These are phyloP conservation scores for Acanthochromis polyacanthus DNA, from an alignment of 2,113 vertebrate species.

Conservation along the genomic window DNA sequence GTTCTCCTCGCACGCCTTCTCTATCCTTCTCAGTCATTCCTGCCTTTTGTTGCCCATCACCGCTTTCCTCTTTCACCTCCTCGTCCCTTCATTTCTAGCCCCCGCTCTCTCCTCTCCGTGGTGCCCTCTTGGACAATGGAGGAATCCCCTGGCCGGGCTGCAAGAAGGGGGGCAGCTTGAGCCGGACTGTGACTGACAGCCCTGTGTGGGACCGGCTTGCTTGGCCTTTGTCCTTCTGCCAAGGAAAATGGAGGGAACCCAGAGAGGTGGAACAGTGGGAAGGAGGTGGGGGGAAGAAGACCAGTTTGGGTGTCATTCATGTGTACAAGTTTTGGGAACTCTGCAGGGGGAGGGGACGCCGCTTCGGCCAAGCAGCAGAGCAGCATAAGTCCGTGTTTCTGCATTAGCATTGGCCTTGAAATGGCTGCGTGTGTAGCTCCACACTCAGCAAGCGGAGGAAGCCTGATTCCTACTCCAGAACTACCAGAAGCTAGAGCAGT, in stretches of 20 bases:
- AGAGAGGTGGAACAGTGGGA: slow-evolving; percentile 53
- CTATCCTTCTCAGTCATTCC: slow-evolving; percentile 64
- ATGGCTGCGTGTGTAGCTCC: not conserved
- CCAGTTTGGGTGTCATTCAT: slow-evolving; percentile 62
- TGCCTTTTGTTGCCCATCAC: slow-evolving; percentile 64
- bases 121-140: slow-evolving; percentile 75
- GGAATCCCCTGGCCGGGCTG: slow-evolving; percentile 62
- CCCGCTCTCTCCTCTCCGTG: slow-evolving; percentile 30
- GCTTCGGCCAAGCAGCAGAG: not conserved
- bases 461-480: not conserved
- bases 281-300: slow-evolving; percentile 55
- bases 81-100: slow-evolving; percentile 53
- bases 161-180: slow-evolving; percentile 20
- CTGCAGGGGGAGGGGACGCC: not conserved
- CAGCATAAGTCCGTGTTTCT: slow-evolving; percentile 18
- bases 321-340: slow-evolving; percentile 55
- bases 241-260: slow-evolving; percentile 74
- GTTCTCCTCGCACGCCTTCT: slow-evolving; percentile 36
- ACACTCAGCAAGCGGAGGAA: not conserved
- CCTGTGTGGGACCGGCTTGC: slow-evolving; percentile 70
- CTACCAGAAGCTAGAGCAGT: not conserved
- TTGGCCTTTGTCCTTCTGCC: slow-evolving; percentile 75
- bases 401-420: slow-evolving; percentile 20
- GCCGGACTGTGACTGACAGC: slow-evolving; percentile 74
- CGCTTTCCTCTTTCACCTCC: slow-evolving; percentile 62